phyloP scores from a whole-genome alignment of 2,113 vertebrate genomes.

The Gavia stellata region DNA sequence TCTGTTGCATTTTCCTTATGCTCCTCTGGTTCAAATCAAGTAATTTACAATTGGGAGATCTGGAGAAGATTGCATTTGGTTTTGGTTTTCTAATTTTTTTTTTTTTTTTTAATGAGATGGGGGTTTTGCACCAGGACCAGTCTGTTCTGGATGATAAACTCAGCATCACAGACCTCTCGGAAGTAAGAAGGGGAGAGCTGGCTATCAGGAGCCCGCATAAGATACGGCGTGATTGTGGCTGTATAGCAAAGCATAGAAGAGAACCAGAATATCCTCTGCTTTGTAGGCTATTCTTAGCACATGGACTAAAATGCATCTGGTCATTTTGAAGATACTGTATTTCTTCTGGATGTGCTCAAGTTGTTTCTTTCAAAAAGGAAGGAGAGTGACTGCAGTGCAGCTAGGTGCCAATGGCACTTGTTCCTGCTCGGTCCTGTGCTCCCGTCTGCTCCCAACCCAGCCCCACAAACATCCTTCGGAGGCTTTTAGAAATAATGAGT shows the following conservation, averaged over 20 bases:
- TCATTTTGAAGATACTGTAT: not conserved
- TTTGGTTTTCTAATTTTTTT: not conserved
- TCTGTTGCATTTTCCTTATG: not conserved
- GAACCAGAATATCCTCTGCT: not conserved
- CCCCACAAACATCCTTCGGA: not conserved
- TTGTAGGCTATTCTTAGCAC: not conserved
- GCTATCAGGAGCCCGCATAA: not conserved
- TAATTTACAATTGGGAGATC: not conserved
- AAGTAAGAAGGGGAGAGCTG: not conserved
- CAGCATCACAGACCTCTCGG: not conserved
- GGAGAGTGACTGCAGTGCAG: not conserved
- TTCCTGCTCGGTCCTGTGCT: not conserved
- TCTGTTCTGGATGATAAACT: not conserved
- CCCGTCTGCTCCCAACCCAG: not conserved
- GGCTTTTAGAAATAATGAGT: not conserved
- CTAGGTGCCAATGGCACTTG: accelerated
- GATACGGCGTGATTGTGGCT: not conserved
- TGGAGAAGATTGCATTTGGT: not conserved
- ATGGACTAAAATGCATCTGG: not conserved
- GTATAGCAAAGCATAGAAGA: not conserved
- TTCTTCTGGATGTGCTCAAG: not conserved
- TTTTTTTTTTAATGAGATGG: not conserved
- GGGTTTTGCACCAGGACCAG: not conserved
- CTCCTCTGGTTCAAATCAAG: not conserved
- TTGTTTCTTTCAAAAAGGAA: not conserved